Percentiles rank a stretch among this genome's conserved stretches.
Conservation (phyloP, 35 echinoderm and acorn worm species). For the Lytechinus variegatus region DNA sequence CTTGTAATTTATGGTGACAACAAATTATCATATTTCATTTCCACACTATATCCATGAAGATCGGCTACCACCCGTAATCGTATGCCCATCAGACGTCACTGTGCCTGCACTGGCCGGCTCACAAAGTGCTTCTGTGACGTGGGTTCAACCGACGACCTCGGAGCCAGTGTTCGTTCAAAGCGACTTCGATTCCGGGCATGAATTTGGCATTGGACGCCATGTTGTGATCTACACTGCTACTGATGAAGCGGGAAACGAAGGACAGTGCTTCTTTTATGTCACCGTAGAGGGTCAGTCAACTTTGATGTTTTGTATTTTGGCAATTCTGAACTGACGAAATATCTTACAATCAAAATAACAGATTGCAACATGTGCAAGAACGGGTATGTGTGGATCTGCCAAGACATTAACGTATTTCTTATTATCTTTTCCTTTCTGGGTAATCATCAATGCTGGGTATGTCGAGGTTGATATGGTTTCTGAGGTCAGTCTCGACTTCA, state of each 20-base stretch:
- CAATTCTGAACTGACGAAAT: not conserved
- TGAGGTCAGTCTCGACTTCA: too few species aligned
- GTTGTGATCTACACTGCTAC: conserved; percentile 63
- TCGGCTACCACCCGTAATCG: not conserved
- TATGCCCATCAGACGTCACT: not conserved
- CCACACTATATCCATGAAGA: not conserved
- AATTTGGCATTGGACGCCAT: conserved; percentile 42
- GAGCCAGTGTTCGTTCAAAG: not conserved
- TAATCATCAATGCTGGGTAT: too few species aligned
- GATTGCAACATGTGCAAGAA: too few species aligned
- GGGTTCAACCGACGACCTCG: not conserved
- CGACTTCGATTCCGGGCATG: conserved; percentile 14
- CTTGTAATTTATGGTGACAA: too few species aligned
- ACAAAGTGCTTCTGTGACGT: not conserved
- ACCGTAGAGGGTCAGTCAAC: conserved; percentile 29
- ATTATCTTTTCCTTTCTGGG: too few species aligned
- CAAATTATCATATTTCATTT: not conserved
- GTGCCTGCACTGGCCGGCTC: not conserved
- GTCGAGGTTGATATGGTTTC: too few species aligned
- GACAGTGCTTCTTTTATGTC: conserved; percentile 51
- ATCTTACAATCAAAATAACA: not conserved
- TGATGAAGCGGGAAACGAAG: conserved; percentile 66
- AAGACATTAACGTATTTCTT: too few species aligned
- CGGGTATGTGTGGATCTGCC: not conserved
- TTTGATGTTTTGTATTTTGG: not conserved